These are phyloP conservation scores for Tretioscincus oriximinensis DNA, from an alignment of 2,113 vertebrate species.

Conservation along the genomic window DNA sequence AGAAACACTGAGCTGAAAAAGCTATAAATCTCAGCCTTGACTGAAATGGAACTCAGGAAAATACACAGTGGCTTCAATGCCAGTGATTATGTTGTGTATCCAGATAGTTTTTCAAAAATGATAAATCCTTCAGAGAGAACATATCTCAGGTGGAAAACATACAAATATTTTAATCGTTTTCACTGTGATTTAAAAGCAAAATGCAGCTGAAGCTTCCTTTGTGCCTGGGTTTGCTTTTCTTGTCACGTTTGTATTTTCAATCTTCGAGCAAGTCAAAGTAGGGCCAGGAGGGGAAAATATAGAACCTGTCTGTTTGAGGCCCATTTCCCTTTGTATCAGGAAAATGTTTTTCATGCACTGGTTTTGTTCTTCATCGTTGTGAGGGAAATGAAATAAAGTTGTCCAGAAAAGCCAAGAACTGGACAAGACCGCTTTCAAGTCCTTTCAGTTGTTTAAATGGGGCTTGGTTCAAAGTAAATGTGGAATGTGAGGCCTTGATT, in stretches of 20 bases:
- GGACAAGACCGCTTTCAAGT: neutral
- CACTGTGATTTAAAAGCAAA: neutral
- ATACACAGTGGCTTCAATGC: neutral
- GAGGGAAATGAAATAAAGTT: neutral
- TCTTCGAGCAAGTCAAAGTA: neutral
- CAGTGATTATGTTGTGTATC: constrained; percentile 22
- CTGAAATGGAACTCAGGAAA: neutral
- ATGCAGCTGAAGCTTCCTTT: neutral
- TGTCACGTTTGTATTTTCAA: constrained; percentile 2
- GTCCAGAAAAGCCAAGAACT: neutral
- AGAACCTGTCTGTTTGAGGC: neutral
- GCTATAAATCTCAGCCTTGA: neutral
- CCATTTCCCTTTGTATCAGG: constrained; percentile 19
- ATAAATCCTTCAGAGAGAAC: neutral
- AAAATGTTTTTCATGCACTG: neutral
- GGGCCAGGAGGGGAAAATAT: too few relatives aligned
- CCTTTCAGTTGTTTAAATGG: constrained; percentile 17
- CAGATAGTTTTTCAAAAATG: constrained; percentile 4
- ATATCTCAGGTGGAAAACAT: neutral
- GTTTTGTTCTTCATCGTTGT: neutral
- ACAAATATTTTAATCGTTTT: constrained; percentile 17
- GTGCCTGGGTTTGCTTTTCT: neutral
- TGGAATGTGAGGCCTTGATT: neutral
- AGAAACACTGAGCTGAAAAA: neutral
- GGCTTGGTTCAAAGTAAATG: constrained; percentile 7